Conservation (phyloP, 2,888 invertebrate genomes). For the Eupithecia subumbrata region DNA sequence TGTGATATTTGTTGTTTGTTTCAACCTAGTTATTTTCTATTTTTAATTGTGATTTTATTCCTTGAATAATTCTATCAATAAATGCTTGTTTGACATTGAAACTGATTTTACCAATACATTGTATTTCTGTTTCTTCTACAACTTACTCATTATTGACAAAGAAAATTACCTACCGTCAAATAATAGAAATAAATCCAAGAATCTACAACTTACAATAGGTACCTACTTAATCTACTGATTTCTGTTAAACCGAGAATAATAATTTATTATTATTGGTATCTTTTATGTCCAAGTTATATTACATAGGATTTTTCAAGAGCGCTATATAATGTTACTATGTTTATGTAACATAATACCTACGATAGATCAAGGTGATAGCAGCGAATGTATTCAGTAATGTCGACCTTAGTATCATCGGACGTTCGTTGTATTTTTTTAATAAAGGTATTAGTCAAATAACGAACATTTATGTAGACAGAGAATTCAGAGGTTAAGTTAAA, state of each 20-base stretch:
- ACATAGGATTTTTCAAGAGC: background rate
- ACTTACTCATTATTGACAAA: too few species aligned
- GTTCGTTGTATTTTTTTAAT: constrained; percentile 73
- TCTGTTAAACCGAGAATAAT: background rate
- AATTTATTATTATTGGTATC: background rate
- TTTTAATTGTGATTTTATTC: background rate
- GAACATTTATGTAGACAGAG: constrained; percentile 73
- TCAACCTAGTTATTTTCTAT: background rate
- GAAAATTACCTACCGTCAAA: too few species aligned
- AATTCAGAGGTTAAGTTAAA: constrained; percentile 41
- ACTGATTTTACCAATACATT: too few species aligned
- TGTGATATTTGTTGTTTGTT: background rate
- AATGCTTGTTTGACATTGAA: too few species aligned
- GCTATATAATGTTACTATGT: background rate
- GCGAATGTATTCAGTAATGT: constrained; percentile 66
- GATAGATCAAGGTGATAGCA: constrained; percentile 67
- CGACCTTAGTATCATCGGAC: constrained; percentile 68
- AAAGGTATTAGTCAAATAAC: constrained; percentile 68
- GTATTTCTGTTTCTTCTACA: too few species aligned
- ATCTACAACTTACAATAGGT: background rate
- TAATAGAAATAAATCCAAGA: background rate
- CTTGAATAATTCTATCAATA: too few species aligned
- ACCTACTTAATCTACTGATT: background rate
- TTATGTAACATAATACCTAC: background rate
- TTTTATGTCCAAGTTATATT: background rate